Base-by-base conservation (phyloP, 1,140 invertebrate species). In the Oryctes rhinoceros region DNA sequence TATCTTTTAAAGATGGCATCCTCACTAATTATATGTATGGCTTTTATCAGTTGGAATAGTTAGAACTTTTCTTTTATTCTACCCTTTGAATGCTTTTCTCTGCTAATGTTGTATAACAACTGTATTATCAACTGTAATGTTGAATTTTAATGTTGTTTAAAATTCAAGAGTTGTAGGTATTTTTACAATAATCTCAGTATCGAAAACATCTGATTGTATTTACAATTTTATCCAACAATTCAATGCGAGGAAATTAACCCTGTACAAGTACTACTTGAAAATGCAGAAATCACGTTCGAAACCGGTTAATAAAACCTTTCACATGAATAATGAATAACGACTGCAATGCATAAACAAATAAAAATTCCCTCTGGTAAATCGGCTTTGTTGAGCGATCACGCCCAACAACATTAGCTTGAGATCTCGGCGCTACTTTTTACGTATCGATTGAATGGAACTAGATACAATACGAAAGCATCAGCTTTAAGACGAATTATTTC, bases 241-340 rank as follows among this genome's bases (percentile, higher is more conserved):
- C 65, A 35, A 10, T 35, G 20, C 11, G 24, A 35, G 11, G 24
- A 71, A 59, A 15, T 24, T 7, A 37, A 71, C 35, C 24, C 65
- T 71, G 10, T 35, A 24, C 37, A 24, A 71, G 11, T 71, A 71
- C 18, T 7, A 3, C 24, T 71, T 37, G 35, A 20, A 35, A 37
- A 24, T 71, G 24, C 65, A 24, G 65, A 7, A 71, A 71, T 71
- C 24, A 71, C 65, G 65, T 71, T 35, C 65, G 7, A 24, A 71
- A 71, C 65, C 65, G 65, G 65, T 71, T 71, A 35, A 71, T 71
- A 71, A 67, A 71, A 37, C 65, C 65, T 71, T 71, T 9, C 65
- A 71, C 65, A 71, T 71, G 65, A 71, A 71, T 71, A 71, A 71
- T 71, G 65, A 71, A 71, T 24, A 30, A 71, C 65, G 65, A 24